Base-by-base conservation (phyloP, 2,888 invertebrate species). In the Macaria notata region DNA sequence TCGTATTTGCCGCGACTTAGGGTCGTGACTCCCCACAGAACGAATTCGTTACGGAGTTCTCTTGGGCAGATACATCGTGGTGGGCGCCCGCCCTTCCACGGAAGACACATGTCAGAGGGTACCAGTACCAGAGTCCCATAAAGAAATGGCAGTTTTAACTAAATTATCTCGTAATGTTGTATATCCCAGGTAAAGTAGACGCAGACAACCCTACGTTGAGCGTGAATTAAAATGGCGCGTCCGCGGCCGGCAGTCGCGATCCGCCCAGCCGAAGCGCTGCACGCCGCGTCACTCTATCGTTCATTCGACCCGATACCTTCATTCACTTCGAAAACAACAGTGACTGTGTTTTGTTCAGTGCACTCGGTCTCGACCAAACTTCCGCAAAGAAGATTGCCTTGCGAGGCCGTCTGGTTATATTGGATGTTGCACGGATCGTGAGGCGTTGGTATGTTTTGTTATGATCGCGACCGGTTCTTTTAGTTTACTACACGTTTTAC, bases 381-480 rank as follows among this genome's bases (percentile, higher is more conserved):
- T 66, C 19, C 46, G 31, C 9, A 43, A 19, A 30, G 43, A 59
- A 59, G 65, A 65, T 63, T 57, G 64, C 38, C 48, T 50, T 47
- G 36, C 42, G 64, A 68, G 60, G 54, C 57, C 46, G 19, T 7
- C 5, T 3, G n/a, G 47, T 46, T 19, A 19, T 9, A 19, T 55
- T 58, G 45, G 61, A 64, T 64, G 65, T 69, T 65, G 62, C 56
- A 56, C 52, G 58, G 29, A 45, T 54, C 39, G 50, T 50, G 41
- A 38, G 33, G 33, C 7, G 54, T 48, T 51, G 60, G 63, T 62
- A 63, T 68, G 65, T 70, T 66, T 67, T 69, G 68, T 69, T 67
- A 62, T 64, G 65, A 65, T 56, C 33, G 29, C 39, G 75, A 71
- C 78, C 80, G 78, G 80, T 79, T 75, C 54, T 48, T 56, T 59